A percentile compares a stretch with the other conserved stretches of the same genome.
Evolutionary conservation across 2,888 invertebrate genomes (phyloP).

Genomic region (Syrphus vitripennis): DNA sequence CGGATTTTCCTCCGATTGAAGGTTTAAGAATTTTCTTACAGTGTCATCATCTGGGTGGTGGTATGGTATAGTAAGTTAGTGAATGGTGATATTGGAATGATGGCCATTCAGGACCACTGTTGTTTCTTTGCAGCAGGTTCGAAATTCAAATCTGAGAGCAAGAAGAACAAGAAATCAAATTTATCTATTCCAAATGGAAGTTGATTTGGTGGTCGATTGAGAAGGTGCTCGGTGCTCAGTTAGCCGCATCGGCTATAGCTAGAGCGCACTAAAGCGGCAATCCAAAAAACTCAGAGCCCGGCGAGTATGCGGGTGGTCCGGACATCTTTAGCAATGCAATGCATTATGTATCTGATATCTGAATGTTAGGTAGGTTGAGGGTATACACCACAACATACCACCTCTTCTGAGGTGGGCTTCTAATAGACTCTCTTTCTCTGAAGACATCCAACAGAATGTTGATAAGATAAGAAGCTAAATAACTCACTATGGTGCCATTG

Average conservation of each 20-base stretch:
- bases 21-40: neutral
- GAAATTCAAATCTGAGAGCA: conserved; percentile 36
- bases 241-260: neutral
- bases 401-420: conserved; percentile 33
- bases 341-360: conserved; percentile 41
- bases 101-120: conserved; percentile 39
- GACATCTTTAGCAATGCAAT: conserved; percentile 44
- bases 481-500: conserved; percentile 70
- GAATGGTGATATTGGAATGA: conserved; percentile 28
- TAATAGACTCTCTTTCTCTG: conserved; percentile 54
- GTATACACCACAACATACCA: conserved; percentile 21
- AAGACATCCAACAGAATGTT: conserved; percentile 62
- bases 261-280: neutral
- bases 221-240: conserved; percentile 28
- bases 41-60: conserved; percentile 21
- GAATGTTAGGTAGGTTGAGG: conserved; percentile 2
- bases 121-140: conserved; percentile 46
- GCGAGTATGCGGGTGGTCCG: conserved; percentile 66
- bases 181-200: conserved; percentile 65
- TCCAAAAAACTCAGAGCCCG: neutral
- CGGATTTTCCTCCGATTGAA: too few relatives aligned
- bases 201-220: conserved; percentile 68
- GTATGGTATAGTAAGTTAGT: neutral
- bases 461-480: conserved; percentile 69
- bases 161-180: conserved; percentile 62